Percentiles rank a stretch among this genome's conserved stretches.
Evolutionary conservation across 2,797 vertebrate genomes (phyloP).

Genomic region (Botia kubotai): DNA sequence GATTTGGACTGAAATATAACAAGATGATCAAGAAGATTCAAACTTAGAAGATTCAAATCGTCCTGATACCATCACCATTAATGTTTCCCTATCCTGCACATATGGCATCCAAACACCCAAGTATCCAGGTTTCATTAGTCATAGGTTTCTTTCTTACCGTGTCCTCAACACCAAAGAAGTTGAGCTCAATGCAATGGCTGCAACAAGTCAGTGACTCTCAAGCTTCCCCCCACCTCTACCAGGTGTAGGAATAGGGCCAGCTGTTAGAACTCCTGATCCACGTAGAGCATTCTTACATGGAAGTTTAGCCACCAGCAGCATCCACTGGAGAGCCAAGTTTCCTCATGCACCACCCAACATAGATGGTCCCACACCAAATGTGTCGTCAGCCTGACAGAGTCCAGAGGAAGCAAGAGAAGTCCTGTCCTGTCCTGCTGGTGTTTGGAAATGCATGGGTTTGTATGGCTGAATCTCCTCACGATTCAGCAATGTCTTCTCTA

Average conservation of each 20-base stretch:
- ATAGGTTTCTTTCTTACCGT: not conserved
- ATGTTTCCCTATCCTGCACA: not conserved
- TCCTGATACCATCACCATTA: not conserved
- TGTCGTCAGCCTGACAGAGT: conserved; percentile 3
- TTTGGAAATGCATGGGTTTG: conserved; percentile 75
- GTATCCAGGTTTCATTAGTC: not conserved
- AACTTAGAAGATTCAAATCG: not conserved
- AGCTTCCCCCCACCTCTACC: not conserved
- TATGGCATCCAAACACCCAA: not conserved
- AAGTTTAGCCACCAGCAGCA: conserved; percentile 28
- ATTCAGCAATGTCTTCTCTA: conserved; percentile 29
- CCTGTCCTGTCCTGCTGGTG: conserved; percentile 38
- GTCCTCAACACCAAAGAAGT: conserved; percentile 20
- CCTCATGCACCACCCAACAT: not conserved
- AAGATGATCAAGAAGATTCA: not conserved
- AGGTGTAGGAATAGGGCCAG: not conserved
- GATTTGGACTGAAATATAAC: conserved; percentile 52
- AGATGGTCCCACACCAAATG: conserved; percentile 32
- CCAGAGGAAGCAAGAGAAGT: conserved; percentile 8
- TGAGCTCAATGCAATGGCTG: conserved; percentile 13
- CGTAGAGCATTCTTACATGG: not conserved
- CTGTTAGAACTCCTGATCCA: not conserved
- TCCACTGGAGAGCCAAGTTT: conserved; percentile 10
- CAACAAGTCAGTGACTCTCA: conserved; percentile 40
- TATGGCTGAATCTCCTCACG: conserved; percentile 66